Percentiles rank a stretch among this genome's conserved stretches.
These are phyloP conservation scores for Okapia johnstoni DNA, from an alignment of 2,113 vertebrate genomes.

Conservation along the genomic window DNA sequence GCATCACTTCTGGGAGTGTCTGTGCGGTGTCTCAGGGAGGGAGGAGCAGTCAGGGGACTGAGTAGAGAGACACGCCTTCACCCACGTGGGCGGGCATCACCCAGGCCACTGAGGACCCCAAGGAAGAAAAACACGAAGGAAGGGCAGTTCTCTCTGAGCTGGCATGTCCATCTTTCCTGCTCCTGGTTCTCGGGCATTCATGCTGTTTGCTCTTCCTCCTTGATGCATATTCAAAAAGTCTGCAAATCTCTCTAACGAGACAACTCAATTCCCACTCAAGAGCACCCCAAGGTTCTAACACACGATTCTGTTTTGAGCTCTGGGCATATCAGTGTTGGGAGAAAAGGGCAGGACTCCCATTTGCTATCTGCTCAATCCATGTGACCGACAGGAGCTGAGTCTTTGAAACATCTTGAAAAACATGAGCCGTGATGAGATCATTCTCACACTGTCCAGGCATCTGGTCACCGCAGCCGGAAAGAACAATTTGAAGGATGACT, in stretches of 20 bases:
- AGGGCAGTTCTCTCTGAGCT: rapidly evolving
- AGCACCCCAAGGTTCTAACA: neutral
- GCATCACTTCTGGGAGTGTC: neutral
- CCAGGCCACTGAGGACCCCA: too few relatives aligned
- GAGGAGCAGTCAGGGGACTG: rapidly evolving
- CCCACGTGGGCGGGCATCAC: rapidly evolving
- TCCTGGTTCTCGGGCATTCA: too few relatives aligned
- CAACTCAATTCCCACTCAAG: neutral
- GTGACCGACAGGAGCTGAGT: rapidly evolving
- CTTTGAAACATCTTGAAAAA: neutral
- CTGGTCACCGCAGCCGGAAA: neutral
- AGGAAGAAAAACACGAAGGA: neutral
- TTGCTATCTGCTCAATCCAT: neutral
- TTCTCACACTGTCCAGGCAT: too few relatives aligned
- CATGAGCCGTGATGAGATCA: rapidly evolving
- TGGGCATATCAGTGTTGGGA: neutral
- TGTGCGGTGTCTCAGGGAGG: neutral
- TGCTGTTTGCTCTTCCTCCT: neutral
- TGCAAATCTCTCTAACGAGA: neutral
- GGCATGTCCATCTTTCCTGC: neutral
- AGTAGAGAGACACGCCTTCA: neutral
- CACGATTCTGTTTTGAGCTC: neutral
- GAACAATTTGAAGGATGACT: neutral
- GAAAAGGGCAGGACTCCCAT: neutral
- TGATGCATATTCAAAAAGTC: neutral